phyloP scores from a whole-genome alignment of 2,113 vertebrate species.

The Rhodinocichla rosea region DNA sequence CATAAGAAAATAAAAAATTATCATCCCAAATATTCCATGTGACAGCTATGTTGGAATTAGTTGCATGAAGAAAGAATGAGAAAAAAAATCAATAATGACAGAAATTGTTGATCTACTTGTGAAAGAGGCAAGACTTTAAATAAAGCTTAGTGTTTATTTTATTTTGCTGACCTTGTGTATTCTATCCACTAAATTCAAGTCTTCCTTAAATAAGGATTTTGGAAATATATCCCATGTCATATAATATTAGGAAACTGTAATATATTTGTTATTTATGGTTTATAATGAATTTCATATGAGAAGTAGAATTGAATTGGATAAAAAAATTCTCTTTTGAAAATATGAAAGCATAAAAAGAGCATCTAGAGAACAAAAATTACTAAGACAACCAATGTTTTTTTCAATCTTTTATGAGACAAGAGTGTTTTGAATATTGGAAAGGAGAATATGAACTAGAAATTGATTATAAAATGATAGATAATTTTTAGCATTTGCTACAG shows the following conservation, averaged over 20 bases:
- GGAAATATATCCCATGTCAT: neutral
- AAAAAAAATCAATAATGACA: neutral
- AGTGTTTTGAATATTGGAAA: neutral
- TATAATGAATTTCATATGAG: neutral
- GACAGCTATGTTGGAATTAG: neutral
- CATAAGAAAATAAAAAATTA: neutral
- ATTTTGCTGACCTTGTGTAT: neutral
- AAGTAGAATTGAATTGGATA: neutral
- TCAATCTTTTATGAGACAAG: neutral
- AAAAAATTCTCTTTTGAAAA: neutral
- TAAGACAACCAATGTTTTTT: neutral
- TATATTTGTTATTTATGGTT: neutral
- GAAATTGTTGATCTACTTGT: neutral
- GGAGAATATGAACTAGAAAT: neutral
- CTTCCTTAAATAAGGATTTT: neutral
- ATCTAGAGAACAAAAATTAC: neutral
- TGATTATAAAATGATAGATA: neutral
- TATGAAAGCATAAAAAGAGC: neutral
- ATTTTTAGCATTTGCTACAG: neutral
- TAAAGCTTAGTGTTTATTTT: neutral
- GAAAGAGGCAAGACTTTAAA: neutral
- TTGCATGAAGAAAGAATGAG: neutral
- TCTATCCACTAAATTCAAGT: neutral
- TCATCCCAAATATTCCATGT: neutral
- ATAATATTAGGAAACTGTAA: neutral